Evolutionary conservation across 2,888 invertebrate species (phyloP), one percentile per base, ranked within the genome.

Genomic region (Agrilus cyanescens): DNA sequence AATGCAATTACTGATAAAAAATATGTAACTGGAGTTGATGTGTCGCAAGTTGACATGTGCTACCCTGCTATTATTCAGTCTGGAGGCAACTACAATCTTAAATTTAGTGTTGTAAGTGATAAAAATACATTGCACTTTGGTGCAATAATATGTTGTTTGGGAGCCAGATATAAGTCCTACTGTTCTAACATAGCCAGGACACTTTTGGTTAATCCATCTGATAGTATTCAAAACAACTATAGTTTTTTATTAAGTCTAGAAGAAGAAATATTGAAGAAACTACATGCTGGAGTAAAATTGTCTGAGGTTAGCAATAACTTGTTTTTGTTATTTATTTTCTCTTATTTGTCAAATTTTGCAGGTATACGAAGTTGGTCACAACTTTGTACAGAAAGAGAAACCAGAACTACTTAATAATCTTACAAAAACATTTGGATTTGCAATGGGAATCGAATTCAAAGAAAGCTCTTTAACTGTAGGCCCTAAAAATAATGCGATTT

Each of bases 61-160:
- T 99, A 97, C 64, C 94, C 96, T 1, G 90, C 98, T 0, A 99
- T 99, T 45, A 91, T 99, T 57, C 98, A 98, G 65, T 97, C 96
- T 30, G 98, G 98, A 7, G 97, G 96, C n/a, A 82, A 86, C 60
- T 98, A 97, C 69, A 88, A 84, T 59, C 74, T 99, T 36, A 99
- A 98, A 68, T 98, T 97, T 68, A 96, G 94, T 60, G 90, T 89
- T 4, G 81, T 81, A 3, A 91, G 94, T 54, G 95, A 97, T 63
- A 94, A 95, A 63, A 93, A 93, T 62, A 78, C 78, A 51, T 67
- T 98, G 44, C 94, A 97, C 67, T 98, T 96, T 66, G 97, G 95
- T 33, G 84, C 93, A 0, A 95, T 99, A 50, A 85, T 95, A 37
- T 95, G 95, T 64, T 89, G 89, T 10, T 68, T 99, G 48, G 98